A percentile compares a stretch with the other conserved stretches of the same genome.
These are phyloP conservation scores for Helleia helle DNA, from an alignment of 2,888 invertebrate genomes.

Conservation along the genomic window DNA sequence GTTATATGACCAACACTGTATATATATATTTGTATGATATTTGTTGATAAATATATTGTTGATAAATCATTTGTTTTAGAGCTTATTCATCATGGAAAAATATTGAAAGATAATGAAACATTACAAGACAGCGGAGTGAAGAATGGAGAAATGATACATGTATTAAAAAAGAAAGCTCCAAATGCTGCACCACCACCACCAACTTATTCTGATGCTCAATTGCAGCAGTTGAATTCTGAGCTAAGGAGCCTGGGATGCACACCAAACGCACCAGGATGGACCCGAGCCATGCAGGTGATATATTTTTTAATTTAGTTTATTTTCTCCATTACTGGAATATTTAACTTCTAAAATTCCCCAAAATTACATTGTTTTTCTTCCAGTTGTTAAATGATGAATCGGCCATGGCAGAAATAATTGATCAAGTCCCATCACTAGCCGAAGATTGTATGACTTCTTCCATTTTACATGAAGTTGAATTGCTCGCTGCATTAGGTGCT, in stretches of 20 bases:
- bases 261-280: conserved; percentile 75
- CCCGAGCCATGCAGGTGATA: conserved; percentile 77
- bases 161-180: conserved; percentile 62
- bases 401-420: conserved; percentile 78
- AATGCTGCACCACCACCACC: conserved; percentile 44
- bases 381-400: conserved; percentile 60
- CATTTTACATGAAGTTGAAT: conserved; percentile 83
- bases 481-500: conserved; percentile 79
- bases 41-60: background rate
- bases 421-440: conserved; percentile 79
- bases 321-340: too few species aligned
- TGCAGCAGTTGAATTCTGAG: conserved; percentile 76
- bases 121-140: conserved; percentile 77
- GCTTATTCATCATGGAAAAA: conserved; percentile 80
- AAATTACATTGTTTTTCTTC: too few species aligned
- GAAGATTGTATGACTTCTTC: conserved; percentile 83
- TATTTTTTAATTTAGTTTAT: too few species aligned
- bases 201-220: conserved; percentile 71
- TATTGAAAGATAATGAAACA: conserved; percentile 75
- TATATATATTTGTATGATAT: too few species aligned
- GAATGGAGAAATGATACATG: conserved; percentile 72
- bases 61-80: conserved; percentile 69
- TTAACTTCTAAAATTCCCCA: too few species aligned
- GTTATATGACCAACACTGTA: too few species aligned
- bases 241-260: conserved; percentile 75